Evolutionary conservation across 30 jellyfish, hydroid and myxozoan species (phyloP), one percentile per base, ranked within the genome.

Genomic region (Hydra vulgaris): DNA sequence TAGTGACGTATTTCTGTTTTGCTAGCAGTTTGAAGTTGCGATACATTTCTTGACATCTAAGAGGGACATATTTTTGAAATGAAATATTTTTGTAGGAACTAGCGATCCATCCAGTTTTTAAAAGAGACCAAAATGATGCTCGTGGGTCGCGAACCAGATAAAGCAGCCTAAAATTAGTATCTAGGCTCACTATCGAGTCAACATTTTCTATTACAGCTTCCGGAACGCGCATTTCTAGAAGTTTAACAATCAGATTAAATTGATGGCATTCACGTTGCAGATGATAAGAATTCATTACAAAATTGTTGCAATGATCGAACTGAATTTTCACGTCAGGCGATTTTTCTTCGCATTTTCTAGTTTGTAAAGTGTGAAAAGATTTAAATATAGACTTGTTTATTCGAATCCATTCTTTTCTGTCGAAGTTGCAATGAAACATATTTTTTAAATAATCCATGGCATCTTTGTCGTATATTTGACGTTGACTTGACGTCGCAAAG

Each of bases 61-160:
- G 71, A 1, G 72, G 54, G 7, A 80, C 56, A 56, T 86, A 86
- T 23, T 40, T 67, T 53, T 74, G 66, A 79, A 79, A 86, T 7
- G 75, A n/a, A 25, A 21, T 73, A 26, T 67, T 80, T 66, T 19
- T 18, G 18, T 20, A 25, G 0, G 20, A 23, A 23, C 55, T 61
- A 17, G 84, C 71, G 18, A 85, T 81, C 95, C 95, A 87, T 15
- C 95, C 95, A n/a, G 74, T 81, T 22, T 77, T 76, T 15, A 82
- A 67, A n/a, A 87, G 15, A n/a, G 95, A 87, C 90, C 87, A 81
- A 71, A 87, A 87, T 52, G 88, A 71, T 53, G 91, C 90, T 26
- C 95, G 73, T 53, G 95, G 95, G 61, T 87, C 95, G 54, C 95
- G 72, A 18, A 72, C 40, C 70, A 87, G 77, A 19, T 87, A 87